phyloP scores from a whole-genome alignment of 2,888 invertebrate species.

The Microctonus brassicae region DNA sequence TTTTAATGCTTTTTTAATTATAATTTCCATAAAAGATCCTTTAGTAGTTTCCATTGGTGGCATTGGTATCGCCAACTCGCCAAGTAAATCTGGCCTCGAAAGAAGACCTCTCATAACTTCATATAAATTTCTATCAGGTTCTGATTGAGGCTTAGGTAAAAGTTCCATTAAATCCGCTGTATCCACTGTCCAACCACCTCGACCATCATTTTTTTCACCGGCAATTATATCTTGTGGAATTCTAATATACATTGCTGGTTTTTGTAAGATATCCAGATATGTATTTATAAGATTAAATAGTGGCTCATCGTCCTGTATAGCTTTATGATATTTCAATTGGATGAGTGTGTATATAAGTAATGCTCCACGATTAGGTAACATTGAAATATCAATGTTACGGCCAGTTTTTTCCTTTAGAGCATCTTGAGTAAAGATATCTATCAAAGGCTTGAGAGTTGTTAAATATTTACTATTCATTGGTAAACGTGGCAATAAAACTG shows the following conservation, averaged over 20 bases:
- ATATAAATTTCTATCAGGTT: constrained; percentile 1
- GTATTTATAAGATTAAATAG: constrained; percentile 27
- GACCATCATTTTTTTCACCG: constrained; percentile 28
- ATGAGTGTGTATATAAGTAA: constrained; percentile 41
- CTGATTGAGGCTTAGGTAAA: constrained; percentile 28
- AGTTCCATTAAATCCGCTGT: constrained; percentile 36
- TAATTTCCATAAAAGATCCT: constrained; percentile 36
- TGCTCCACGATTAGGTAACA: constrained; percentile 43
- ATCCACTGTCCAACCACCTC: constrained; percentile 41
- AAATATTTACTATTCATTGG: neutral
- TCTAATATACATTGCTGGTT: constrained; percentile 25
- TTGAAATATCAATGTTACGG: constrained; percentile 34
- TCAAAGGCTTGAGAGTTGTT: constrained; percentile 32
- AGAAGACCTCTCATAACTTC: constrained; percentile 33
- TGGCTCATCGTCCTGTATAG: constrained; percentile 16
- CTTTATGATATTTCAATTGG: constrained; percentile 24
- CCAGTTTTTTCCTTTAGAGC: constrained; percentile 37
- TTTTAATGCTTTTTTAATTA: constrained; percentile 39
- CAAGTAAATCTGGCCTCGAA: constrained; percentile 30
- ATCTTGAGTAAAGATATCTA: constrained; percentile 16
- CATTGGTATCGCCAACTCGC: constrained; percentile 30
- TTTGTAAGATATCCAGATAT: constrained; percentile 37
- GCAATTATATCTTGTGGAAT: constrained; percentile 31
- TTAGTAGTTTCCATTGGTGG: constrained; percentile 35
- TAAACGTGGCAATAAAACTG: constrained; percentile 41